Evolutionary conservation across 2,113 vertebrate species (phyloP), one percentile per base, ranked within the genome.

Genomic region (Grammomys dolichurus): DNA sequence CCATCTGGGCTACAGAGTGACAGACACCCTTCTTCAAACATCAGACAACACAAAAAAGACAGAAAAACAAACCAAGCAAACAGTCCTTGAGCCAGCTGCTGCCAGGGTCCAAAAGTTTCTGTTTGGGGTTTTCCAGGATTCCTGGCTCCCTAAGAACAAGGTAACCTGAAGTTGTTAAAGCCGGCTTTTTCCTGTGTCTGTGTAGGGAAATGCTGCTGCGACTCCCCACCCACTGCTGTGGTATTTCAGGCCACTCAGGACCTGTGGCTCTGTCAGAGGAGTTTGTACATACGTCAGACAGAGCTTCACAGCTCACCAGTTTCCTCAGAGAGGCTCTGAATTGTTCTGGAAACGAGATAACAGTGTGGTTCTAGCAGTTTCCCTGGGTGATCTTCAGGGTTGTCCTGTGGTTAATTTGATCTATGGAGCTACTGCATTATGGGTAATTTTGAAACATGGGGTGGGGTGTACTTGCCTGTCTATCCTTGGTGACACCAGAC

Each of bases 291-390:
- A 82, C 91, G 94, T 97, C 97, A 97, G 72, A 77, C 43, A 28
- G 43, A 19, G 72, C 92, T 96, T 69, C 93, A 84, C 60, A 88
- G 90, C 73, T 70, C 63, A 76, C 4, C 81, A 73, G 70, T 95
- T 96, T 97, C 96, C 97, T 95, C 85, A 46, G 10, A 65, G 70
- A 63, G 28, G 54, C 51, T 96, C 86, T 97, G 81, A 95, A 94
- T 92, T 63, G 96, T 67, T 96, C 97, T 97, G 97, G 97, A 96
- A 97, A 97, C 89, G 94, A 97, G 97, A 97, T 97, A 97, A 97
- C 95, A 82, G 1, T 97, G 96, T 95, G 97, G 97, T 97, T 97
- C 94, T 97, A 90, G 86, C 93, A 94, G 85, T 95, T 97, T 97
- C 96, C 97, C 93, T 96, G 81, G 92, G 91, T 22, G 51, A 87